phyloP scores from a whole-genome alignment of 2,113 vertebrate species.

The Poecile atricapillus region DNA sequence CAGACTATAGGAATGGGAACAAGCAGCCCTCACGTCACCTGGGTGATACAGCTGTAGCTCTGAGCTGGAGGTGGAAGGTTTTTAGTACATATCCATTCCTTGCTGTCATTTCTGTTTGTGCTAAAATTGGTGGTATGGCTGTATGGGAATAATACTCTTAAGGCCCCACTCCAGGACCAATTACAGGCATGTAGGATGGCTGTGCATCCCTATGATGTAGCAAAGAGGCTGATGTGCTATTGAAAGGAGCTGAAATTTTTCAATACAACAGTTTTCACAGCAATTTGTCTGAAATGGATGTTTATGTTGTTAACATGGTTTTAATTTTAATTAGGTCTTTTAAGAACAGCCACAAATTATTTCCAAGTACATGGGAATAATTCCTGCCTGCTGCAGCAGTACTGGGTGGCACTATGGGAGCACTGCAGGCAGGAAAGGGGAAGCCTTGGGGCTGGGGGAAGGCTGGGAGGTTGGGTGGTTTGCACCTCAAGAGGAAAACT shows the following conservation, averaged over 20 bases:
- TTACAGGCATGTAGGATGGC: background rate
- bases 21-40: background rate
- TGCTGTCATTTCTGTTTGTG: background rate
- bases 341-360: background rate
- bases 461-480: background rate
- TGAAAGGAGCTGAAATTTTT: constrained; percentile 27
- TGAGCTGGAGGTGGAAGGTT: background rate
- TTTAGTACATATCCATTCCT: constrained; percentile 1
- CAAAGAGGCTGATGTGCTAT: constrained; percentile 10
- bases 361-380: background rate
- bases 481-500: background rate
- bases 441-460: background rate
- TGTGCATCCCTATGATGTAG: background rate
- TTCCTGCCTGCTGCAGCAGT: background rate
- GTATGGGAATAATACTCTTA: background rate
- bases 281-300: constrained; percentile 7
- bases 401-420: background rate
- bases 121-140: background rate
- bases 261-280: constrained; percentile 56
- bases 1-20: background rate
- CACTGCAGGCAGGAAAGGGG: background rate
- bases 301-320: background rate
- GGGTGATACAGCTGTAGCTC: background rate
- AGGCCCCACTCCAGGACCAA: constrained; percentile 20
- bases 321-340: background rate